A percentile compares a stretch with the other conserved stretches of the same genome.
Evolutionary conservation across 2,888 invertebrate genomes (phyloP).

Genomic region (Ochlodes sylvanus): DNA sequence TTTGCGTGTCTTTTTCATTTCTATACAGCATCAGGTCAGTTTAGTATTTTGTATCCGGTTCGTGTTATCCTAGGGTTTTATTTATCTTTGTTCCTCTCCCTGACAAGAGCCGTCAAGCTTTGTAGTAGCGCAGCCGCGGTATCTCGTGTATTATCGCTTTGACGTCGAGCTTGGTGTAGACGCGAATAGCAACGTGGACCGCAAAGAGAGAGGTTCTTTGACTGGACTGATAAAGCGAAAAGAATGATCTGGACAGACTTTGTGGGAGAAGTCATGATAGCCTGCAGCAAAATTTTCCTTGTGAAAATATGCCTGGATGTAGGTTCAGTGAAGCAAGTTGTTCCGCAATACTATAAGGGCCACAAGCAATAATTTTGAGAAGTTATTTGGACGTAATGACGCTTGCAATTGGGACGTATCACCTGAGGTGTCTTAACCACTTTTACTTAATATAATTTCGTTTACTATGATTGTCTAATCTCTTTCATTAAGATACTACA

Average conservation of each 20-base stretch:
- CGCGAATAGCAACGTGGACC: neutral
- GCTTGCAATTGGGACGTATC: too few species aligned
- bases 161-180: neutral
- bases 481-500: too few species aligned
- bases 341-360: too few species aligned
- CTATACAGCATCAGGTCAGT: neutral
- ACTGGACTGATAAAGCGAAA: constrained; percentile 6
- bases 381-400: too few species aligned
- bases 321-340: too few species aligned
- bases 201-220: neutral
- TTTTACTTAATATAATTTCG: too few species aligned
- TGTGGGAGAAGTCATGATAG: neutral
- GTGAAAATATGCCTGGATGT: too few species aligned
- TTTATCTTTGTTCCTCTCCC: constrained; percentile 3
- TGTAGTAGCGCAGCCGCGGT: neutral
- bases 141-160: constrained; percentile 7
- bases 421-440: too few species aligned
- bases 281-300: neutral
- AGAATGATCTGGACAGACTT: neutral
- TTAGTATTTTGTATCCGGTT: neutral
- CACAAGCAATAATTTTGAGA: too few species aligned
- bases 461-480: too few species aligned
- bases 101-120: constrained; percentile 10
- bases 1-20: too few species aligned
- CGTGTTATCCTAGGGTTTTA: neutral